Conservation (phyloP, 2,797 vertebrate species). For the Syndactyla subalaris region DNA sequence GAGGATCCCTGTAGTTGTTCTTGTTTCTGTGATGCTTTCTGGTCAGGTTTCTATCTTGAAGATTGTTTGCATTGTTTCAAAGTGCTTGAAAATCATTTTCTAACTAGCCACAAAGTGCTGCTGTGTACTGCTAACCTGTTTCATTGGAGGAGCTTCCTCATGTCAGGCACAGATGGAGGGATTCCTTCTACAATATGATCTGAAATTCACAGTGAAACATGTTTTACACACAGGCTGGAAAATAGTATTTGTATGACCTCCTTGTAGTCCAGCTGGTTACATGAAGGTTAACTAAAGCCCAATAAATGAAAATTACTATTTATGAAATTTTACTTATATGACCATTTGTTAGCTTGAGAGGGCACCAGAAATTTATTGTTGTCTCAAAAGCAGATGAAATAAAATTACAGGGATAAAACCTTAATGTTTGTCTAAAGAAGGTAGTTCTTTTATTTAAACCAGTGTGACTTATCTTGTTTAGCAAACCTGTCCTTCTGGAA, state of each 20-base stretch:
- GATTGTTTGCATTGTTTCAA: not conserved
- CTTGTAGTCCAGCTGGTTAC: not conserved
- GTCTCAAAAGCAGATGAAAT: not conserved
- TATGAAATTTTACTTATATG: not conserved
- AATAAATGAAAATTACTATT: not conserved
- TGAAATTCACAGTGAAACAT: not conserved
- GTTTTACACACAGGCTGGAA: not conserved
- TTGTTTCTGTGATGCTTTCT: not conserved
- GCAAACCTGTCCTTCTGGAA: not conserved
- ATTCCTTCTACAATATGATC: not conserved
- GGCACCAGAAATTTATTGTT: not conserved
- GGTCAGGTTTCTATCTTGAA: not conserved
- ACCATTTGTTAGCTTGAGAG: not conserved
- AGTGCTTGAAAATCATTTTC: not conserved
- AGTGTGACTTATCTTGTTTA: not conserved
- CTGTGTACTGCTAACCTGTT: not conserved
- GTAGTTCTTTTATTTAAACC: not conserved
- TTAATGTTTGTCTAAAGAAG: not conserved
- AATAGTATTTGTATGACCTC: not conserved
- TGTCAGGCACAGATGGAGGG: not conserved
- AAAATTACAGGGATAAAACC: not conserved
- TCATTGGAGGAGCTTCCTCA: not conserved
- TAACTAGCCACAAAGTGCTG: not conserved
- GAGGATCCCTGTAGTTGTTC: not conserved
- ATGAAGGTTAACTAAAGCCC: not conserved